phyloP scores from a whole-genome alignment of 2,888 invertebrate species.

The Temnothorax unifasciatus region DNA sequence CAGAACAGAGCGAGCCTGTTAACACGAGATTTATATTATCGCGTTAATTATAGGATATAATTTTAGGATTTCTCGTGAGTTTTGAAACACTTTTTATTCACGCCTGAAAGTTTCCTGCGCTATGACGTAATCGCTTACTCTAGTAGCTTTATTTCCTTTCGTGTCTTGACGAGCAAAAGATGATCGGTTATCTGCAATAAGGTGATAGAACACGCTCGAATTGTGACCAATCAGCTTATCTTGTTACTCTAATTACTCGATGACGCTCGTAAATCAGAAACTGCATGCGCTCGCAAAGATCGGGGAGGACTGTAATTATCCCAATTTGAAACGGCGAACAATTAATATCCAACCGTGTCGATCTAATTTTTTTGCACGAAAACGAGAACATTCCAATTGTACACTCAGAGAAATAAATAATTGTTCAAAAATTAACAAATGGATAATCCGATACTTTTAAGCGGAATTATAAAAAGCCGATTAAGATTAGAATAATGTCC shows the following conservation, averaged over 20 bases:
- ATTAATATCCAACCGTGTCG: conserved; percentile 8
- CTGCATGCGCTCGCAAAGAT: conserved; percentile 4
- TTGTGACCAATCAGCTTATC: conserved; percentile 38
- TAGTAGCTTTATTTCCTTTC: not conserved
- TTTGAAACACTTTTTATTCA: not conserved
- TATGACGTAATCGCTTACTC: not conserved
- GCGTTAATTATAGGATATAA: not conserved
- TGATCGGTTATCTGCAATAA: conserved; percentile 54
- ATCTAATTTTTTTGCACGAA: not conserved
- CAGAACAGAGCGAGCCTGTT: not conserved
- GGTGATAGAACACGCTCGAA: not conserved
- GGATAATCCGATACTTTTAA: too few relatives aligned
- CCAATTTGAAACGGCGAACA: conserved; percentile 30
- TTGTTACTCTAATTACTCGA: conserved; percentile 34
- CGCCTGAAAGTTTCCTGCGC: not conserved
- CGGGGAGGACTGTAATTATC: not conserved
- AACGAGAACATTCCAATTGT: not conserved
- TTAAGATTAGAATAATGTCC: too few relatives aligned
- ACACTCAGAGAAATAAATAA: too few relatives aligned
- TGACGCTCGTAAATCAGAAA: conserved; percentile 7
- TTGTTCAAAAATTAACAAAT: too few relatives aligned
- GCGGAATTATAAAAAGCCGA: too few relatives aligned
- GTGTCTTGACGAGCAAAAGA: not conserved
- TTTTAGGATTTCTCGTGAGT: not conserved
- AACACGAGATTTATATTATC: not conserved